Evolutionary conservation across 2,797 vertebrate species (phyloP), one percentile per base, ranked within the genome.

Genomic region (Lutjanus campechanus): DNA sequence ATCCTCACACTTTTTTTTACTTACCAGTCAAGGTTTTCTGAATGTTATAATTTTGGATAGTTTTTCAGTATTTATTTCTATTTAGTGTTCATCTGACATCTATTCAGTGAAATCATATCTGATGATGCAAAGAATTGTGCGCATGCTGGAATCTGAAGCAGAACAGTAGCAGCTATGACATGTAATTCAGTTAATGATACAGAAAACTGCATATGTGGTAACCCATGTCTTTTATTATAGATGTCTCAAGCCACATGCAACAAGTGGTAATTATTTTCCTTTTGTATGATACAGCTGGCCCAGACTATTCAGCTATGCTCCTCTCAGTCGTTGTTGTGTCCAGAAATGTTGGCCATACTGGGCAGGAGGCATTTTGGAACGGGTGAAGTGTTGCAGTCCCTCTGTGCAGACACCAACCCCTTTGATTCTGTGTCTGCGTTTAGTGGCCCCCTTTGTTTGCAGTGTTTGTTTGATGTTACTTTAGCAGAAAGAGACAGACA

Each of bases 391-490:
- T 83, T 83, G 77, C 76, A 56, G 87, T 77, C 73, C 77, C 85
- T 88, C 72, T 78, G 87, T 85, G 86, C 79, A 90, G 90, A 88
- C 88, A 82, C 73, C 86, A 44, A 81, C 69, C 90, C 29, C 91
- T 92, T 91, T 94, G 92, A 92, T 92, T 92, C 84, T 68, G 66
- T 81, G 87, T 85, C 89, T 90, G 83, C 47, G 74, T 93, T 93
- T 88, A 88, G 90, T 81, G 82, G 73, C 79, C 84, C 75, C 84
- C 85, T 93, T 93, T 94, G 93, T 95, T 91, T 91, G 85, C 90
- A 61, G 76, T 93, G 92, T 93, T 94, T 93, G 94, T 94, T 94
- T 94, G 93, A 92, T 94, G 91, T 93, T 91, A 93, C 93, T 94
- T 93, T 88, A 89, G 91, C 90, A 93, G 83, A 92, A 91, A 92